Percentiles rank a stretch among this genome's conserved stretches.
Conservation (phyloP, 1,140 invertebrate species). For the Drosophila kepulauana region DNA sequence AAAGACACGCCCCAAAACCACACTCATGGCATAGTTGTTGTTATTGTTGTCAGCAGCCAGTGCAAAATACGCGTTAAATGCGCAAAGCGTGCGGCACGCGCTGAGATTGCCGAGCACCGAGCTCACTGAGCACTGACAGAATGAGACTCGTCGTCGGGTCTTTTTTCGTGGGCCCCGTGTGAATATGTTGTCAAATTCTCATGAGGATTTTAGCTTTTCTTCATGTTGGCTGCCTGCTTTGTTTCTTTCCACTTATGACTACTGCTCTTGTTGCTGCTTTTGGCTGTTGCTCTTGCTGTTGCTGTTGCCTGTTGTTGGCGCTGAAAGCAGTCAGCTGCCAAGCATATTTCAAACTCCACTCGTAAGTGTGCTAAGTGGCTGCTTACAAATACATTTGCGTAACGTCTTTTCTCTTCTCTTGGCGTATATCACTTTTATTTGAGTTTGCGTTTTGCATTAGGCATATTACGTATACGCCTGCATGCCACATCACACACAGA, state of each 20-base stretch:
- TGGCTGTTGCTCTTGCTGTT: slow-evolving; percentile 10
- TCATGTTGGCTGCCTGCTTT: slow-evolving; percentile 38
- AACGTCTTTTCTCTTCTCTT: slow-evolving; percentile 42
- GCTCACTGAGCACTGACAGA: background rate
- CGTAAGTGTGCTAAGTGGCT: slow-evolving; percentile 79
- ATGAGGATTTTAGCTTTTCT: slow-evolving; percentile 72
- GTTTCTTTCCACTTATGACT: slow-evolving; percentile 29
- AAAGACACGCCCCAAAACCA: slow-evolving; percentile 18
- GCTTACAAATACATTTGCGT: slow-evolving; percentile 80
- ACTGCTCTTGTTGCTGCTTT: slow-evolving; percentile 8
- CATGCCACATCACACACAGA: slow-evolving; percentile 42
- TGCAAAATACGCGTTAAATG: slow-evolving; percentile 81
- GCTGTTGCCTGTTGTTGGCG: slow-evolving; percentile 22
- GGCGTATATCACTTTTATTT: slow-evolving; percentile 78
- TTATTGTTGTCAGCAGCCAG: slow-evolving; percentile 45
- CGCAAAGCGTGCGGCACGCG: slow-evolving; percentile 79
- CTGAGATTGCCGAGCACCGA: slow-evolving; percentile 63
- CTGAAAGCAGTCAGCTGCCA: slow-evolving; percentile 69
- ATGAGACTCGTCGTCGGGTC: background rate
- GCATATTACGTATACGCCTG: slow-evolving; percentile 75
- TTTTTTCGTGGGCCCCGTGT: slow-evolving; percentile 37
- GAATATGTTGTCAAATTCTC: slow-evolving; percentile 83
- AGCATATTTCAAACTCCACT: slow-evolving; percentile 79
- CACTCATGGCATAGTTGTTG: background rate
- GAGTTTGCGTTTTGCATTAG: slow-evolving; percentile 81